Base-by-base conservation (phyloP, 2,797 vertebrate species). In the Micrastur ruficollis region DNA sequence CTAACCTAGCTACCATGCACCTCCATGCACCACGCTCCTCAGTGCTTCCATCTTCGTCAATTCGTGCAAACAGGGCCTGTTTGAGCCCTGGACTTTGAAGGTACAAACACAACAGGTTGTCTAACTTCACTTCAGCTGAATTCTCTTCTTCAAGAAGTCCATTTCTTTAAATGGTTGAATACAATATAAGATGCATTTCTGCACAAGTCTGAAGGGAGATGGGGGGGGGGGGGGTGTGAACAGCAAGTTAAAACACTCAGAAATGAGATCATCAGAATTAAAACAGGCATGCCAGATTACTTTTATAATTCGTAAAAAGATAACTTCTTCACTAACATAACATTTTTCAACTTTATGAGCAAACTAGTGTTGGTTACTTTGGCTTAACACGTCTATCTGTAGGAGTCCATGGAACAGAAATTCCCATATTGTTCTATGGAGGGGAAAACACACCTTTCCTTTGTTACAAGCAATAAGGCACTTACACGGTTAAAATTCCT, bases 381-480 rank as follows among this genome's bases (percentile, higher is more conserved):
- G 67, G 91, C 84, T 95, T 93, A 81, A 93, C 11, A 1, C 32
- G 26, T 83, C 31, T 49, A 47, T 49, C 61, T n/a, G 47, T 14
- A 73, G 50, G n/a, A 94, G 34, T 74, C 56, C 92, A 93, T 4
- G 38, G 67, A 95, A 96, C 62, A 82, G 74, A 81, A 93, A 96
- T 79, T 95, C 66, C 47, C 55, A 75, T 95, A 96, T 94, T 98
- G 97, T 97, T 97, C 68, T 96, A 73, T 4, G 14, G 14, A 91
- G 44, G 71, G 53, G 40, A 80, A 82, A 2, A 1, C 82, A 94
- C 27, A 75, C 7, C 17, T 83, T 87, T 82, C 79, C 65, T 65
- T 82, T 67, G 32, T 65, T 88, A 88, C 84, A 87, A 2, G 4
- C 81, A 83, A 12, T 96, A 97, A 97, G 96, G 96, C 96, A 97